Base-by-base conservation (phyloP, 2,113 vertebrate species). In the Hyla sarda region DNA sequence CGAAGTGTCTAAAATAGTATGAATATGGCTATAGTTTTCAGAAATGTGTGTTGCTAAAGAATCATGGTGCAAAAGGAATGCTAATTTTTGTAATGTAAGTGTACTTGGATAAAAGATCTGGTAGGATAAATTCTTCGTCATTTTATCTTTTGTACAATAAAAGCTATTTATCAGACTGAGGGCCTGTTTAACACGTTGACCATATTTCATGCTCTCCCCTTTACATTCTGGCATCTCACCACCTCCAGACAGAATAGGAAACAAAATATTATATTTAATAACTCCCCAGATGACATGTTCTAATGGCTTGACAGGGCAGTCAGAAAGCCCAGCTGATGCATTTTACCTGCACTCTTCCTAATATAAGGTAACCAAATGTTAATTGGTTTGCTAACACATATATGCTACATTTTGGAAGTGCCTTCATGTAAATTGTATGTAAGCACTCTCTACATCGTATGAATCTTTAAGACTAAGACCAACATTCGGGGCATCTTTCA, bases 121-220 rank as follows among this genome's bases (percentile, higher is more conserved):
- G 56, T 47, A 11, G 37, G 8, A 65, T 37, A 81, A 62, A 65
- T 62, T n/a, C 21, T 28, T 62, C 65, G 32, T 25, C 45, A 23
- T 52, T 69, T 48, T 65, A 82, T 67, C 60, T 67, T 47, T 65
- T 67, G 78, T 48, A 23, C 50, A 65, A 47, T 65, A 65, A 48
- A 14, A 47, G 58, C 41, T 50, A 82, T 67, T 67, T 67, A n/a
- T 82, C 79, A 48, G 34, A 23, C 60, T 82, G 41, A 52, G 45
- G 62, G 62, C 45, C 23, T 71, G 19, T 52, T 50, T 47, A 67
- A 82, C 34, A 48, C 37, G n/a, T 14, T 32, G 37, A 8, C 41
- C 58, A 82, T 82, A 82, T 82, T 82, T 82, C 62, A 69, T 82
- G 23, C 28, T 67, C 25, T 69, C 62, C 62, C 60, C 79, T 67